Evolutionary conservation across 2,888 invertebrate genomes (phyloP), one percentile per base, ranked within the genome.

Genomic region (Patella pellucida): DNA sequence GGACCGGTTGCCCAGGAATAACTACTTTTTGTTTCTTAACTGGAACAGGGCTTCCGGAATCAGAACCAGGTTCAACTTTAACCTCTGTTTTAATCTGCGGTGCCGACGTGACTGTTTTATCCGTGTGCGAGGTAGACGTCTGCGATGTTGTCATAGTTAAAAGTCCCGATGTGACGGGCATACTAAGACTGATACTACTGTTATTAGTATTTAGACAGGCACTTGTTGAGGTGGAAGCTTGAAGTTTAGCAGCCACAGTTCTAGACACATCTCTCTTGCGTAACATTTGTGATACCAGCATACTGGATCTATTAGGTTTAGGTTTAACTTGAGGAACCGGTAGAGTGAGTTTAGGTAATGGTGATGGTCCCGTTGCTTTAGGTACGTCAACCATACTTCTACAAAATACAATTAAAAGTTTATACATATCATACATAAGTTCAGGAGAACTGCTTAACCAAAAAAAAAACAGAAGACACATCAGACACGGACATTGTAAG

Each of bases 241-340:
- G 62, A 19, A 62, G 19, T 62, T 62, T 62, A 62, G 62, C 62
- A 19, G 79, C 79, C n/a, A 84, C 82, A 75, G 81, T 83, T 77
- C 85, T 83, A 52, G 84, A 82, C 5, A 88, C 82, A 19, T 85
- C 82, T 69, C 85, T 81, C 76, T 86, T 86, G 74, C 85, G 86
- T 69, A 89, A 78, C 85, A 88, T 85, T 19, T 86, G 85, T 3
- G 88, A 88, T 27, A 88, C 88, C 19, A 87, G 82, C 69, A 84
- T 83, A 56, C 67, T 62, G 41, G 41, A 41, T 23, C 62, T 19
- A 52, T 56, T 68, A 73, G 69, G 76, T 74, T 79, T 79, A n/a
- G 77, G 72, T 52, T 78, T 76, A 11, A 80, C 77, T 27, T 62
- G 81, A 75, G 14, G 82, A 79, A n/a, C 80, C 54, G 1, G 79